Base-by-base conservation (phyloP, 1,140 invertebrate genomes). In the Drosophila melanica region DNA sequence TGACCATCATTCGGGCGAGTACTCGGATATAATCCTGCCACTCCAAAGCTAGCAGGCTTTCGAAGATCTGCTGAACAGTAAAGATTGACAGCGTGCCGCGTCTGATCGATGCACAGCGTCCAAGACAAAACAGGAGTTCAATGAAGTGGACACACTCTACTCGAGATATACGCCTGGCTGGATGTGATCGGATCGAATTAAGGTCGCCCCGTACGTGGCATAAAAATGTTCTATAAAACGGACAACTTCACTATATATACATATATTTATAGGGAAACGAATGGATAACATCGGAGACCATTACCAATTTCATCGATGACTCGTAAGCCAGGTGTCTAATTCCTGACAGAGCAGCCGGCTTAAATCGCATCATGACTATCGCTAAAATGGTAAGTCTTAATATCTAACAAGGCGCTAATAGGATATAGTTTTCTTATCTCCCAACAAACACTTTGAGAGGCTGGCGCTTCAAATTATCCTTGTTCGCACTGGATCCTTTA, bases 341-440 rank as follows among this genome's bases (percentile, higher is more conserved):
- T 27, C 23, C 23, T 4, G 92, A 92, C 2, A 92, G 93, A 50
- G 93, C 93, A 27, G 95, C 96, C 92, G 95, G 95, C 2, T 96
- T 95, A 74, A 96, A 96, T 75, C 92, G 95, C 33, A 96, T 96
- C 74, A 95, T 91, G 94, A 94, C 16, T 94, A 92, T 75, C 93
- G 94, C 45, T 96, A 95, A 95, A 93, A 93, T 73, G 69, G 93
- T 94, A 81, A 92, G 93, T 75, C 39, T n/a, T 9, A 0, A 11
- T 33, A 45, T n/a, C 1, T 35, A 35, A 35, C 10, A 35, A 9
- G 8, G 35, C 3, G 3, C 3, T 12, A 23, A 30, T 30, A 30
- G 27, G 7, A 39, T 23, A 11, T 9, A 16, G 3, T 44, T 10
- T 23, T 42, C 41, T 44, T 59, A 35, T 11, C 3, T 8, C 6